Evolutionary conservation across 2,113 vertebrate genomes (phyloP).

Genomic region (Gracilinanus agilis): DNA sequence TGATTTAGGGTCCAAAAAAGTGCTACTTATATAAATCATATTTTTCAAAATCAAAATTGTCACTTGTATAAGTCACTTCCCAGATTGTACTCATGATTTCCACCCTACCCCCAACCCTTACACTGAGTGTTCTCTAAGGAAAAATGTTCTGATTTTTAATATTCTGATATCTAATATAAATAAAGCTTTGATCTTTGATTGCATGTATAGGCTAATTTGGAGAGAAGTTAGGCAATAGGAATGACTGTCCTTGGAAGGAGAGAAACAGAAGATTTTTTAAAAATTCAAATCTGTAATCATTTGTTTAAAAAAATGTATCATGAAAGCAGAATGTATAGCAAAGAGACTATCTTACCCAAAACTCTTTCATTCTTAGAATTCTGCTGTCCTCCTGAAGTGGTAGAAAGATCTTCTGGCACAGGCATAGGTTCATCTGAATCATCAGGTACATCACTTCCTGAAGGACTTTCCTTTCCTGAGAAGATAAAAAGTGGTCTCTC

Average conservation of each 20-base stretch:
- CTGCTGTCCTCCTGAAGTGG: slow-evolving; percentile 91
- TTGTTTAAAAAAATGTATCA: background rate
- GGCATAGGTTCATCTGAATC: slow-evolving; percentile 97
- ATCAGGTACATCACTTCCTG: slow-evolving; percentile 90
- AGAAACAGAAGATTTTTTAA: background rate
- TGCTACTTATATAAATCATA: background rate
- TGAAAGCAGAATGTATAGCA: fast-evolving
- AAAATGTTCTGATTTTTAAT: background rate
- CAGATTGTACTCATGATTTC: background rate
- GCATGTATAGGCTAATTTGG: background rate
- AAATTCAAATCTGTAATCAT: background rate
- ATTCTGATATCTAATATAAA: background rate
- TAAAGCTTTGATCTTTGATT: background rate
- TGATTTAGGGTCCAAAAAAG: background rate
- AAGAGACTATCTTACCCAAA: slow-evolving; percentile 84
- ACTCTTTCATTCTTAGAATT: slow-evolving; percentile 90
- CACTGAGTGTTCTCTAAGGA: background rate
- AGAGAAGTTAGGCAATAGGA: background rate
- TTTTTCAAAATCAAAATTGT: background rate
- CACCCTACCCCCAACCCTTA: background rate
- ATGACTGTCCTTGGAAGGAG: background rate
- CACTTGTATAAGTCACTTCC: too few relatives aligned
- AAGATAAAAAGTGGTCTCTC: slow-evolving; percentile 60
- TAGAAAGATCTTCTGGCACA: slow-evolving; percentile 98
- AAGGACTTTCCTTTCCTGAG: slow-evolving; percentile 93